Evolutionary conservation across 1,140 invertebrate genomes (phyloP), one percentile per base, ranked within the genome.

Genomic region (Pissodes strobi): DNA sequence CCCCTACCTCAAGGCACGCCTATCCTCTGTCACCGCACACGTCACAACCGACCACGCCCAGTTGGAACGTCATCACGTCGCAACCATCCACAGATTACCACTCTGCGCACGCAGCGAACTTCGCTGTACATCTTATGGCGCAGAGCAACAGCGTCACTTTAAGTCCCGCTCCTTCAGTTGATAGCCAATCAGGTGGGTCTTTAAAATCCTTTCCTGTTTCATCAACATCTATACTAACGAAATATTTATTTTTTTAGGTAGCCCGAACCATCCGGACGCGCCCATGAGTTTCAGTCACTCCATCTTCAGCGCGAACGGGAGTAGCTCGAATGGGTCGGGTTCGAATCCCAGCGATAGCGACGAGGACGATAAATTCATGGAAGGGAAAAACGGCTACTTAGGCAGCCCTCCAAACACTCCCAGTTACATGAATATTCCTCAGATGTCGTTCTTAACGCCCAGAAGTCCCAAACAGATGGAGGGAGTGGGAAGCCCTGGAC

Each of bases 141-240:
- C 83, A 85, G 64, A 82, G 81, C 53, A 93, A 91, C 73, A 94
- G 92, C 10, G 92, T 95, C 0, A 94, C 92, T 1, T 80, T 94
- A 55, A 94, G 92, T 73, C 93, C 93, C 25, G 92, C 93, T 10
- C 92, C 92, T 0, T 94, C 92, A 4, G 84, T 93, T 4, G 91
- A 94, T 74, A 94, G 92, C 71, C 92, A 92, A 65, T 87, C 90
- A 5, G 69, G 91, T 27, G 3, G 21, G 3, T 2, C 1, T 2
- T 17, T 17, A 21, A 46, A 18, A n/a, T 18, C 38, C 38, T 13
- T 39, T 39, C 15, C 38, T 17, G 2, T 39, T n/a, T n/a, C n/a
- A n/a, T n/a, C n/a, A n/a, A n/a, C n/a, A n/a, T n/a, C n/a, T n/a
- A n/a, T n/a, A n/a, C n/a, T n/a, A n/a, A n/a, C n/a, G n/a, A n/a